A percentile compares a stretch with the other conserved stretches of the same genome.
These are phyloP conservation scores for Enteromius argenteus DNA, from an alignment of 2,797 vertebrate species.

Conservation along the genomic window DNA sequence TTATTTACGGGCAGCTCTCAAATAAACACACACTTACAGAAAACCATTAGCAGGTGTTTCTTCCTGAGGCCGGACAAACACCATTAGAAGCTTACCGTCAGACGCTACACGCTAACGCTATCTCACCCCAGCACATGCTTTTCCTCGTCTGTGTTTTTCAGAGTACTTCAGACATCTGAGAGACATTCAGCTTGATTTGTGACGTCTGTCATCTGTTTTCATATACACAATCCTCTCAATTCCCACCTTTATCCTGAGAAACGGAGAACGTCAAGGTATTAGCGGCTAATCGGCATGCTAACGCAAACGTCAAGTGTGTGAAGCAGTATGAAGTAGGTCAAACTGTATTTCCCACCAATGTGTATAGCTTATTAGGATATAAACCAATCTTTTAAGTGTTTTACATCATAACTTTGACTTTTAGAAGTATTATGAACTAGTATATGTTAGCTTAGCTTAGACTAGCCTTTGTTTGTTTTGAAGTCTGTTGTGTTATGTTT, in stretches of 20 bases:
- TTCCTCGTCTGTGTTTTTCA: neutral
- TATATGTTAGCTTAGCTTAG: neutral
- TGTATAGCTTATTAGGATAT: neutral
- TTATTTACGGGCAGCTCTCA: neutral
- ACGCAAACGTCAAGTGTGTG: neutral
- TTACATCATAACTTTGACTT: neutral
- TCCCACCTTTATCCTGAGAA: neutral
- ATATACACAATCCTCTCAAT: constrained; percentile 1
- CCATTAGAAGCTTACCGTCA: neutral
- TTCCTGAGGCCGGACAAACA: neutral
- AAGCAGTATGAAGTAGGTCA: neutral
- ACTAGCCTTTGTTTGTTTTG: constrained; percentile 10
- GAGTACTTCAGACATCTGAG: constrained; percentile 19
- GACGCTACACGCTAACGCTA: neutral
- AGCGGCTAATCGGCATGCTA: neutral
- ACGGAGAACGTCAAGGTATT: constrained; percentile 4
- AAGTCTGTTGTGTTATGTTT: constrained; percentile 18
- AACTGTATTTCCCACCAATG: constrained; percentile 8
- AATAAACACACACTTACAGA: neutral
- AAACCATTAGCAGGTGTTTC: neutral
- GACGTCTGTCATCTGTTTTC: constrained; percentile 9
- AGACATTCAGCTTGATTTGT: constrained; percentile 16
- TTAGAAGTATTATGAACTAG: neutral
- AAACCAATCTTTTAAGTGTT: neutral
- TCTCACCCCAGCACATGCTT: constrained; percentile 14